A percentile compares a stretch with the other conserved stretches of the same genome.
phyloP scores from a whole-genome alignment of 2,888 invertebrate genomes.

The Eupithecia pulchellata region DNA sequence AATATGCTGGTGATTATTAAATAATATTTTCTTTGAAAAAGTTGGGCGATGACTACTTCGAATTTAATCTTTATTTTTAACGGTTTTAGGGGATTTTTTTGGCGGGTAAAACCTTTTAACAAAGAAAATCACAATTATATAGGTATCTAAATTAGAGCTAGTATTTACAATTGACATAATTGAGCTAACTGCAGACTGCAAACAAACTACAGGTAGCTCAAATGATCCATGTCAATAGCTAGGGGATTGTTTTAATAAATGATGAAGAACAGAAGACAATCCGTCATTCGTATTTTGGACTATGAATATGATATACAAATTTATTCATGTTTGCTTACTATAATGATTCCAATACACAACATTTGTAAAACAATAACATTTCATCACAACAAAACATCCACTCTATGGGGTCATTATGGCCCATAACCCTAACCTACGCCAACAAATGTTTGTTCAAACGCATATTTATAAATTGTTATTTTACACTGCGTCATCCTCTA shows the following conservation, averaged over 20 bases:
- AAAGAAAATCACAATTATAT: no score
- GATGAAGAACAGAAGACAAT: no score
- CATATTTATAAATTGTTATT: constrained; percentile 52
- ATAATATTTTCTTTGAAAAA: not conserved
- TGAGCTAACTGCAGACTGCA: no score
- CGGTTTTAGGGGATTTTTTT: no score
- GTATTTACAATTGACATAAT: no score
- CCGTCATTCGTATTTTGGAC: no score
- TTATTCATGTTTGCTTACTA: not conserved
- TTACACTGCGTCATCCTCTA: constrained; percentile 60
- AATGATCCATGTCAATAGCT: no score
- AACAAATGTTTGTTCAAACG: constrained; percentile 49
- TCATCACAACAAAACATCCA: not conserved
- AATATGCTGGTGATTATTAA: constrained; percentile 18
- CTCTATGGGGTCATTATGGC: constrained; percentile 14
- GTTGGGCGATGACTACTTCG: not conserved
- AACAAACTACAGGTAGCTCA: no score
- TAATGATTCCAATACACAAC: not conserved
- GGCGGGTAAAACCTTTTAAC: no score
- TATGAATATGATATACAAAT: not conserved
- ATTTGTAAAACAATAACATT: constrained; percentile 9
- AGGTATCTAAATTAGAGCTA: no score
- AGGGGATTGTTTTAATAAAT: no score
- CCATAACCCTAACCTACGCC: constrained; percentile 39
- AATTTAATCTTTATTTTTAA: not conserved